phyloP scores from a whole-genome alignment of 1,140 invertebrate species.

The Agraylea sexmaculata region DNA sequence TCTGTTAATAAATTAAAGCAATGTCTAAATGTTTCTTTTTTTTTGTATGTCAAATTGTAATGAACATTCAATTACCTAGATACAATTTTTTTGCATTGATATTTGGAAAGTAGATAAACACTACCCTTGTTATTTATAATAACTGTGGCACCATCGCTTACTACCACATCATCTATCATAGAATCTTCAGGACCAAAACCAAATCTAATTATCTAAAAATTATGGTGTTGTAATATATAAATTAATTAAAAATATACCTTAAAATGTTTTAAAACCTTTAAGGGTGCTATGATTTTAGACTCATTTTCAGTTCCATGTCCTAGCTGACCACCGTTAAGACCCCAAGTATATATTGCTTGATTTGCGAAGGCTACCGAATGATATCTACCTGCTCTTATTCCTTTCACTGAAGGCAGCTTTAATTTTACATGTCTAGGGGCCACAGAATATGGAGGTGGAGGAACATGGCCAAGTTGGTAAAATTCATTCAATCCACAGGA shows the following conservation, averaged over 20 bases:
- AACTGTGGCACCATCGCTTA: slow-evolving; percentile 56
- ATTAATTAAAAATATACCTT: background rate
- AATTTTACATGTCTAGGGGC: slow-evolving; percentile 35
- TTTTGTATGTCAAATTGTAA: slow-evolving; percentile 1
- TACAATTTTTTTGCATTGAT: slow-evolving; percentile 54
- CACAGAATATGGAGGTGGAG: slow-evolving; percentile 34
- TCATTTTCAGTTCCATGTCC: slow-evolving; percentile 39
- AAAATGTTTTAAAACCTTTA: slow-evolving; percentile 26
- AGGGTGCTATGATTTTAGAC: slow-evolving; percentile 30
- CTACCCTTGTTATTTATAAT: slow-evolving; percentile 52
- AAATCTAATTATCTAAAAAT: slow-evolving; percentile 13
- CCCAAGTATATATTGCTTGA: slow-evolving; percentile 47
- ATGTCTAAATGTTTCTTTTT: slow-evolving; percentile 1
- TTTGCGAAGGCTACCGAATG: slow-evolving; percentile 57
- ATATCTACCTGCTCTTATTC: slow-evolving; percentile 46
- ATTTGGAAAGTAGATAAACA: slow-evolving; percentile 59
- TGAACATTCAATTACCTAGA: slow-evolving; percentile 39
- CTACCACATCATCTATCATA: slow-evolving; percentile 33
- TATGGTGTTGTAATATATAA: background rate
- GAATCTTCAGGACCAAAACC: slow-evolving; percentile 9
- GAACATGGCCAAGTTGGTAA: slow-evolving; percentile 45
- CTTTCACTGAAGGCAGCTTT: slow-evolving; percentile 28
- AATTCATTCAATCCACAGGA: slow-evolving; percentile 50
- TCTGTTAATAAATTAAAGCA: slow-evolving; percentile 2
- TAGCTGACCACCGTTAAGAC: slow-evolving; percentile 62